phyloP scores from a whole-genome alignment of 2,888 invertebrate genomes.

The Helleia helle region DNA sequence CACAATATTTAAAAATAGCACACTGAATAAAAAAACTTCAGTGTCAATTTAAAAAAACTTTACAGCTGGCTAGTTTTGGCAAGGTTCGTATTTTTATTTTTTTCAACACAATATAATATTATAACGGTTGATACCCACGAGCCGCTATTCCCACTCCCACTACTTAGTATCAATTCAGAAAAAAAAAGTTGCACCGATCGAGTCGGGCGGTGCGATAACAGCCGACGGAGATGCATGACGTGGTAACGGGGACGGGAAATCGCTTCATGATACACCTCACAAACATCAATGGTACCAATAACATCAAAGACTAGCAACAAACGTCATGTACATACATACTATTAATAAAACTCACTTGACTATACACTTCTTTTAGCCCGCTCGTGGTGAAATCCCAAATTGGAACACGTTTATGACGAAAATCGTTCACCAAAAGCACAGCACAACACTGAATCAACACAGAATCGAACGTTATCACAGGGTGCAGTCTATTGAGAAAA shows the following conservation, averaged over 20 bases:
- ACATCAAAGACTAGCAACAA: not conserved
- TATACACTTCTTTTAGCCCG: slow-evolving; percentile 71
- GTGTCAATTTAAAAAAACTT: no score
- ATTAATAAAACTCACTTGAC: slow-evolving; percentile 53
- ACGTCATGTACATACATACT: not conserved
- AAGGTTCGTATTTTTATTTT: no score
- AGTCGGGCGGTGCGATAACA: not conserved
- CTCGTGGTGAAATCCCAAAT: slow-evolving; percentile 72
- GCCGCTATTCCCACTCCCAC: no score
- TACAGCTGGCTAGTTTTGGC: no score
- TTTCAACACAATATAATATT: no score
- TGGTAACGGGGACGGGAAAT: slow-evolving; percentile 13
- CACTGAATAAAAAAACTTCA: no score
- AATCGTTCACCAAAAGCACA: slow-evolving; percentile 66
- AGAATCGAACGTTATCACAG: slow-evolving; percentile 26
- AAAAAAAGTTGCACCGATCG: not conserved
- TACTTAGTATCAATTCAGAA: not conserved
- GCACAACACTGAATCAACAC: slow-evolving; percentile 68
- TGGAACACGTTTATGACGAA: slow-evolving; percentile 66
- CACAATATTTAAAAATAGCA: no score
- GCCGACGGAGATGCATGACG: slow-evolving; percentile 16
- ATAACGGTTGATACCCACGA: no score
- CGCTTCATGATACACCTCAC: slow-evolving; percentile 7
- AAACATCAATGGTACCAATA: slow-evolving; percentile 12
- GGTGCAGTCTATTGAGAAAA: slow-evolving; percentile 23